Conservation (phyloP, 2,888 invertebrate species). For the Trilocha varians region DNA sequence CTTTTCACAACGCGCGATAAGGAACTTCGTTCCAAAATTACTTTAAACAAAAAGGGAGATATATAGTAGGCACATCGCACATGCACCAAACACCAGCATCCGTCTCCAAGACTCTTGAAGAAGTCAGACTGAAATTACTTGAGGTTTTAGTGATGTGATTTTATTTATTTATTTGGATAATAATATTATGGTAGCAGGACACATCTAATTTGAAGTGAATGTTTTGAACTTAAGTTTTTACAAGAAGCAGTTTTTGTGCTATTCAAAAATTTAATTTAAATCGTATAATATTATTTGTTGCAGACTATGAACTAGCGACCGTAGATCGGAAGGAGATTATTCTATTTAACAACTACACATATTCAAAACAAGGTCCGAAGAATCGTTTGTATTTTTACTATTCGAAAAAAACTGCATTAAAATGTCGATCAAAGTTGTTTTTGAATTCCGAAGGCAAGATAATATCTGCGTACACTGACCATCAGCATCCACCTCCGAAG, state of each 20-base stretch:
- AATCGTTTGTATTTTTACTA: conserved; percentile 10
- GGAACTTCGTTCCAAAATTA: too few relatives aligned
- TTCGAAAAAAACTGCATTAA: conserved; percentile 6
- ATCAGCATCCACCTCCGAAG: conserved; percentile 11
- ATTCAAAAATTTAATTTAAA: too few relatives aligned
- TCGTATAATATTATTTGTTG: neutral
- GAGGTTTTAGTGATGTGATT: too few relatives aligned
- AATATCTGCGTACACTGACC: conserved; percentile 1
- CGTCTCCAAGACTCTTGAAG: neutral
- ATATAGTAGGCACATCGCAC: conserved; percentile 22
- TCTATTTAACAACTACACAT: conserved; percentile 12
- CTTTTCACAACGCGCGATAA: too few relatives aligned
- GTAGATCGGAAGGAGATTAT: conserved; percentile 7
- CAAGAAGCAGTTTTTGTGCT: too few relatives aligned
- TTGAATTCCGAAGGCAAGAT: conserved; percentile 7
- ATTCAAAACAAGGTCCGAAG: conserved; percentile 8
- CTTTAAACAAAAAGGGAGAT: conserved; percentile 21
- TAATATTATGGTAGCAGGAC: too few relatives aligned
- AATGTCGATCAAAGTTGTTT: conserved; percentile 11
- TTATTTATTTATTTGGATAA: too few relatives aligned
- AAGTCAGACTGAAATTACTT: neutral
- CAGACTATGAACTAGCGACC: conserved; percentile 3
- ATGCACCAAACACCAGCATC: conserved; percentile 25
- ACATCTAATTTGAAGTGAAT: too few relatives aligned
- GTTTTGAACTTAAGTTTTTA: too few relatives aligned